A percentile compares a stretch with the other conserved stretches of the same genome.
phyloP scores from a whole-genome alignment of 1,140 invertebrate species.

The Lucilia cuprina region DNA sequence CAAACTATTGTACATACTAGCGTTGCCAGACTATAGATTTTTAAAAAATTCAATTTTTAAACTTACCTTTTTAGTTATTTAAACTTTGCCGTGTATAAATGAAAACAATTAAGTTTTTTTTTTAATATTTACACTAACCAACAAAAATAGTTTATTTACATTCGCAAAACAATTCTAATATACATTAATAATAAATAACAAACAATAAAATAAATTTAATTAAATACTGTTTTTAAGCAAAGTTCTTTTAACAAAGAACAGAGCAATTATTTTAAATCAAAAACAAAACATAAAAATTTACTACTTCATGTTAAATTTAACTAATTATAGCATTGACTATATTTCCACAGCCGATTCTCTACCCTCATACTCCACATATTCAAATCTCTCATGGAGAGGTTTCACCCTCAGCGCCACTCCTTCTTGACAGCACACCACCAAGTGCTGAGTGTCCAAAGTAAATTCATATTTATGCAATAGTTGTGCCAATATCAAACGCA shows the following conservation, averaged over 20 bases:
- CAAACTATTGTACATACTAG: no score
- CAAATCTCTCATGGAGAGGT: conserved; percentile 38
- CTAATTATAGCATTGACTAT: neutral
- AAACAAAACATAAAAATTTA: no score
- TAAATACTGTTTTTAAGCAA: conserved; percentile 17
- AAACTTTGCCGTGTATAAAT: no score
- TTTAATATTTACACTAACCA: neutral
- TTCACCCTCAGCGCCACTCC: conserved; percentile 52
- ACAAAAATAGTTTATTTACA: no score
- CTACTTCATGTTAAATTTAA: no score
- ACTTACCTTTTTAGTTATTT: no score
- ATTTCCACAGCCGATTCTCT: conserved; percentile 38
- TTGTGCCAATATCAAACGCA: conserved; percentile 66
- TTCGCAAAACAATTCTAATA: neutral
- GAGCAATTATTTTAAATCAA: no score
- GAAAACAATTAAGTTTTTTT: neutral
- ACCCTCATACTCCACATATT: conserved; percentile 27
- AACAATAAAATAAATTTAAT: neutral
- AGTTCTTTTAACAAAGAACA: neutral
- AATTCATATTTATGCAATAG: conserved; percentile 58
- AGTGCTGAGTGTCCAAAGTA: conserved; percentile 48
- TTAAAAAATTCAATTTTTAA: no score
- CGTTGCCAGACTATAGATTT: no score
- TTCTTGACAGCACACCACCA: conserved; percentile 49
- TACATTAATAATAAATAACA: neutral